These are phyloP conservation scores for Drosophila carrolli DNA, from an alignment of 1,140 invertebrate genomes.

Conservation along the genomic window DNA sequence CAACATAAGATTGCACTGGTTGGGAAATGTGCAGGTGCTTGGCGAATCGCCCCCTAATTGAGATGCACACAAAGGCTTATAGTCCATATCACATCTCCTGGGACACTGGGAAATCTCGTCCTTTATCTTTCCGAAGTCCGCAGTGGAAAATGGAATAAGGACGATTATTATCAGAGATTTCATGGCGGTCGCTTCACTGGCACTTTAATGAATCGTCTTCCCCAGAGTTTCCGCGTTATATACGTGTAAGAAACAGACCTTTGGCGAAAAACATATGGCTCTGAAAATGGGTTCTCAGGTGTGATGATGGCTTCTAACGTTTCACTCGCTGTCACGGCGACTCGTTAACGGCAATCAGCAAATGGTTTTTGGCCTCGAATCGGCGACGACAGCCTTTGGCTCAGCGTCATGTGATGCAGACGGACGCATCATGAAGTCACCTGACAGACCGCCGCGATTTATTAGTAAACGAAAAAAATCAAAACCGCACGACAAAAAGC, in stretches of 20 bases:
- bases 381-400: slow-evolving; percentile 25
- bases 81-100: neutral
- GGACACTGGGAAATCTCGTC: neutral
- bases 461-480: slow-evolving; percentile 50
- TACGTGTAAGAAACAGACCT: slow-evolving; percentile 1
- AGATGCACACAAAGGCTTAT: slow-evolving; percentile 17
- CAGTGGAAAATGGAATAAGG: neutral
- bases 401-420: slow-evolving; percentile 57
- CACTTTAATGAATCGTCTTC: neutral
- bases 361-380: slow-evolving; percentile 59
- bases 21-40: slow-evolving; percentile 24
- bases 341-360: slow-evolving; percentile 56
- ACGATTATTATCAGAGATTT: neutral
- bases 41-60: neutral
- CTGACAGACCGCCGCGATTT: slow-evolving; percentile 57
- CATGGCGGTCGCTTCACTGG: slow-evolving; percentile 16
- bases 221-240: neutral
- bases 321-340: slow-evolving; percentile 28
- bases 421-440: slow-evolving; percentile 55
- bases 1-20: slow-evolving; percentile 8
- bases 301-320: slow-evolving; percentile 38
- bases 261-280: neutral
- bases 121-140: neutral
- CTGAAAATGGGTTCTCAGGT: slow-evolving; percentile 16
- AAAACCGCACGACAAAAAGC: slow-evolving; percentile 59